phyloP scores from a whole-genome alignment of 2,113 vertebrate genomes.

The Climacteris rufus region DNA sequence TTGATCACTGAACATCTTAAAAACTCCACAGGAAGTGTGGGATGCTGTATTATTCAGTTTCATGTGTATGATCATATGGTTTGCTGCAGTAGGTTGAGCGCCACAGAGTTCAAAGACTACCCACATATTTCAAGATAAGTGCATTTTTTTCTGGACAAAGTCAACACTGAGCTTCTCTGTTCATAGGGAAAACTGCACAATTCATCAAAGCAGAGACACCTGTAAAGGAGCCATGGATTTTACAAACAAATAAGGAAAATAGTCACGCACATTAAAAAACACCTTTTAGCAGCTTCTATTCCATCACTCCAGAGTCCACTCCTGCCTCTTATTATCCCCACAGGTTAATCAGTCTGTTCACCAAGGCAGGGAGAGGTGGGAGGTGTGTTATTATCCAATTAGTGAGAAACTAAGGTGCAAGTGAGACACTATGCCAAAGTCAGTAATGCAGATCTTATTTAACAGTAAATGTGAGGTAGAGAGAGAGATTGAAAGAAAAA shows the following conservation, averaged over 20 bases:
- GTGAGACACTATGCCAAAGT: background rate
- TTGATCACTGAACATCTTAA: background rate
- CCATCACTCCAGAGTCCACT: background rate
- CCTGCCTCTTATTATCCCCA: background rate
- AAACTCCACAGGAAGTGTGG: background rate
- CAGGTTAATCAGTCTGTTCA: background rate
- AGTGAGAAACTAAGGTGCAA: background rate
- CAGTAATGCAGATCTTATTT: background rate
- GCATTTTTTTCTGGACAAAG: background rate
- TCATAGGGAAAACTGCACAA: background rate
- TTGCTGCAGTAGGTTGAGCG: background rate
- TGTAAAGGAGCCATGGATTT: background rate
- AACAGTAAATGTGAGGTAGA: background rate
- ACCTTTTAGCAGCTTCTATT: background rate
- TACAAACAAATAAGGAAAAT: background rate
- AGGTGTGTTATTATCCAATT: background rate
- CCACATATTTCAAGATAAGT: background rate
- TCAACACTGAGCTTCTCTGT: background rate
- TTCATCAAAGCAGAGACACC: background rate
- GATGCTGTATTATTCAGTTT: background rate
- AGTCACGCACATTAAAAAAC: background rate
- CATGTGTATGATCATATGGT: background rate
- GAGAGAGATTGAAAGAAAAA: background rate
- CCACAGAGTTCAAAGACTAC: background rate
- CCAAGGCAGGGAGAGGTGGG: background rate